Percentiles rank a stretch among this genome's conserved stretches.
Evolutionary conservation across 2,797 vertebrate species (phyloP).

Genomic region (Melanotaenia nigrans): DNA sequence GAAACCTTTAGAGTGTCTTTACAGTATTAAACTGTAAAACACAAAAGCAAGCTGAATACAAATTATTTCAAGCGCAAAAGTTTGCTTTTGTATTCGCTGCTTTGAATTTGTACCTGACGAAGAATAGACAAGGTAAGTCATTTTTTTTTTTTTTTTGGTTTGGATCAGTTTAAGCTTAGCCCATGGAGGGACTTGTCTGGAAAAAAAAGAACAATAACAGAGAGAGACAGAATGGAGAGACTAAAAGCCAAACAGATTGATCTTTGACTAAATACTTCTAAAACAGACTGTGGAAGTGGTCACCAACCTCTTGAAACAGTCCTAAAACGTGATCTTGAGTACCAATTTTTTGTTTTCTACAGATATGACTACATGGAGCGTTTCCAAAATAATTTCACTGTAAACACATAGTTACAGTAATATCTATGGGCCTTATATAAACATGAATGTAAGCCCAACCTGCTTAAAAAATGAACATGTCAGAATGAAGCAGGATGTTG

Average conservation of each 20-base stretch:
- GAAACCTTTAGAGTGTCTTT: constrained; percentile 49
- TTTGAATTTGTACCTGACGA: constrained; percentile 47
- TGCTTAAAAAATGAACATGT: constrained; percentile 10
- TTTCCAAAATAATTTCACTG: neutral
- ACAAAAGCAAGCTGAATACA: constrained; percentile 34
- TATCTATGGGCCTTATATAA: too few relatives aligned
- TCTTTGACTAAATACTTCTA: neutral
- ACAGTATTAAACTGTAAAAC: constrained; percentile 54
- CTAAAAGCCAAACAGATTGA: constrained; percentile 9
- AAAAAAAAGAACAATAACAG: constrained; percentile 39
- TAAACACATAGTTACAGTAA: neutral
- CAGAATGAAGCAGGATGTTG: constrained; percentile 4
- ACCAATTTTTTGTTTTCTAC: neutral
- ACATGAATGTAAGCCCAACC: constrained; percentile 7
- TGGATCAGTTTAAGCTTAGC: constrained; percentile 41
- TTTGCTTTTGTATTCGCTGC: constrained; percentile 46
- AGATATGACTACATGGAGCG: neutral
- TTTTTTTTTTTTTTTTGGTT: constrained; percentile 58
- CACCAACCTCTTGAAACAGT: neutral
- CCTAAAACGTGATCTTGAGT: neutral
- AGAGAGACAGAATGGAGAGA: neutral
- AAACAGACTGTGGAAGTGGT: neutral
- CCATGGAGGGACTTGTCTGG: constrained; percentile 30
- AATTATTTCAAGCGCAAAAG: constrained; percentile 57
- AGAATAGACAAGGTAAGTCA: constrained; percentile 60